Evolutionary conservation across 2,113 vertebrate genomes (phyloP).

Genomic region (Xiphophorus couchianus): DNA sequence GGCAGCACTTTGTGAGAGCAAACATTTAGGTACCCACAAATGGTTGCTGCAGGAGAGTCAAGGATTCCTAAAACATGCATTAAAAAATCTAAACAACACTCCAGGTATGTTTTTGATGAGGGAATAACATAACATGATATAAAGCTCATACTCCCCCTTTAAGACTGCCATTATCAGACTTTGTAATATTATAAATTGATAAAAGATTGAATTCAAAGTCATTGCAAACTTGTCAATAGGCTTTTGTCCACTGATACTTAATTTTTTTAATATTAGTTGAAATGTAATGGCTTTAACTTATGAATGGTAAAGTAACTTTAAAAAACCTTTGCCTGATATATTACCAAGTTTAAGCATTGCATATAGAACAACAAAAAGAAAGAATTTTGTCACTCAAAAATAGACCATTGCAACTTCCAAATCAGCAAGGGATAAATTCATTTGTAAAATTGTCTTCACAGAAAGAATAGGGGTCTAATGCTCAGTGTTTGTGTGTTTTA

Average conservation of each 20-base stretch:
- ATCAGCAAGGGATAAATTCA: not conserved
- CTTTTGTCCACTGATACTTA: conserved; percentile 12
- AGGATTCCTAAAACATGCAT: too few species aligned
- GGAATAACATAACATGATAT: too few species aligned
- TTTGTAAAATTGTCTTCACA: conserved; percentile 2
- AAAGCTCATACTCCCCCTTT: not conserved
- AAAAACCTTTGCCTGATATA: not conserved
- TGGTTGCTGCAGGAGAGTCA: too few species aligned
- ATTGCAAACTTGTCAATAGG: conserved; percentile 20
- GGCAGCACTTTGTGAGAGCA: too few species aligned
- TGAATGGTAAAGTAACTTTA: not conserved
- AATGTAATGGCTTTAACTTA: not conserved
- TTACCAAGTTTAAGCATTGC: not conserved
- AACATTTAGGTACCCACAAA: too few species aligned
- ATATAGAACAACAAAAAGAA: conserved; percentile 16
- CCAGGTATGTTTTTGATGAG: too few species aligned
- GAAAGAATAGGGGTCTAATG: conserved; percentile 33
- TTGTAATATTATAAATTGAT: not conserved
- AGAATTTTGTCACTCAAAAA: conserved; percentile 9
- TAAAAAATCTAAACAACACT: too few species aligned
- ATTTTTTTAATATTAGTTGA: conserved; percentile 31
- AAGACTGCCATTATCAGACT: too few species aligned
- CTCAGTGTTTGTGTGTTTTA: conserved; percentile 23
- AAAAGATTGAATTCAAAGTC: not conserved
- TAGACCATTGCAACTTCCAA: conserved; percentile 1